Base-by-base conservation (phyloP, 1,140 invertebrate species). In the Brachionus paranguensis region DNA sequence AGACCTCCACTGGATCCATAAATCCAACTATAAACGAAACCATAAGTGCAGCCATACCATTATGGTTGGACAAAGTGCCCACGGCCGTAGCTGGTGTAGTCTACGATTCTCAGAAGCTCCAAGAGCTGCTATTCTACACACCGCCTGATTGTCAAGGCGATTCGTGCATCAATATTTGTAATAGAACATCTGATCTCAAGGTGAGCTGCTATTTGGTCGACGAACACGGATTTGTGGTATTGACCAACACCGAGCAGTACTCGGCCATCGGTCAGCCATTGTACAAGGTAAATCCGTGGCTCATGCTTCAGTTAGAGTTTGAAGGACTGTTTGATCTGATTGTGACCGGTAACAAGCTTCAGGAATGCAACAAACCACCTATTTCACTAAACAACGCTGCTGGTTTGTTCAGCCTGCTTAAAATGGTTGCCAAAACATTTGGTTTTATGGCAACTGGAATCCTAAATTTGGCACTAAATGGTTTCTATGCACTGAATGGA, bases 281-380 rank as follows among this genome's bases (percentile, higher is more conserved):
- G 24, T 81, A 81, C 53, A 81, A 81, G 45, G 53, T 81, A 43
- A 81, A 81, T 17, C 78, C 78, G 10, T 81, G 78, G 78, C 55
- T 81, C 7, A 81, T 81, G 78, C 20, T 81, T n/a, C 78, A 81
- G 45, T 29, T 81, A 14, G 78, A 81, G 33, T 33, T 81, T 20
- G 78, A 81, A 6, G 78, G 78, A 43, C 50, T 81, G 4, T 81
- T 43, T 45, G 29, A 81, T 81, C 29, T 81, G 20, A 81, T 81
- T n/a, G 60, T 81, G 2, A 37, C 78, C 3, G 78, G 78, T 7
- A 81, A 81, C 20, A 68, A 81, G 20, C 24, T 60, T 60, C 53
- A 81, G 45, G 78, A 81, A 5, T 81, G 78, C 29, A 41, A 41
- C 10, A 55, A 60, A 45, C 78, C 78, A 4, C 78, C 53, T 11